Evolutionary conservation across 92 coral and sea anemone species (phyloP).

Genomic region (Pocillopora grandis): DNA sequence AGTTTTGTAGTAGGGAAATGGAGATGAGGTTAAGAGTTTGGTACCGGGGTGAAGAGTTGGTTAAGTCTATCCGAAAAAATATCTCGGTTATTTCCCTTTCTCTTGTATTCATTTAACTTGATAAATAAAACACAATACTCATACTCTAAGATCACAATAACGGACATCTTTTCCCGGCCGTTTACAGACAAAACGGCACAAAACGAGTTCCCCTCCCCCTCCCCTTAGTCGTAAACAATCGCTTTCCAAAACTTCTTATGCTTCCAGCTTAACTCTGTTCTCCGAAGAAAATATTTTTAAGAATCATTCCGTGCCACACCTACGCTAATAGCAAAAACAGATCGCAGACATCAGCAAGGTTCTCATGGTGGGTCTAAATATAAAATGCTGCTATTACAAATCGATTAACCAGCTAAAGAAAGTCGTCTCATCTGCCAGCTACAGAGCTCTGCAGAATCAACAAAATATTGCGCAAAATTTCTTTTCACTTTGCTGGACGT

Average conservation of each 20-base stretch:
- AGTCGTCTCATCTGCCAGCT: slow-evolving; percentile 6
- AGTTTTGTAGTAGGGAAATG: too few relatives aligned
- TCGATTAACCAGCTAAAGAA: slow-evolving; percentile 37
- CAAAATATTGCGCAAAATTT: background rate
- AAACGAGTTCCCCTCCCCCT: background rate
- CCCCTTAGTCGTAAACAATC: too few relatives aligned
- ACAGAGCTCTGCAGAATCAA: background rate
- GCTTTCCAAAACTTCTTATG: background rate
- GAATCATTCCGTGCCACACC: background rate
- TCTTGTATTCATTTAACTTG: too few relatives aligned
- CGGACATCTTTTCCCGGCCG: too few relatives aligned
- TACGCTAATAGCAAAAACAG: slow-evolving; percentile 26
- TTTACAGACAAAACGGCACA: background rate
- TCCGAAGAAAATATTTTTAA: background rate
- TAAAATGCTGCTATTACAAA: slow-evolving; percentile 26
- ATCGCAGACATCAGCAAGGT: background rate
- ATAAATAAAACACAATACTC: too few relatives aligned
- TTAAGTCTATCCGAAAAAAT: too few relatives aligned
- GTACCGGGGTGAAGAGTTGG: too few relatives aligned
- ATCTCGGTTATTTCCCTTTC: too few relatives aligned
- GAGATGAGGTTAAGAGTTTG: too few relatives aligned
- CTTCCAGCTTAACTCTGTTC: background rate
- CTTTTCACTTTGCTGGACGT: background rate
- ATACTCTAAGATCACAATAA: too few relatives aligned
- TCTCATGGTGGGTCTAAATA: slow-evolving; percentile 23